phyloP scores from a whole-genome alignment of 1,140 invertebrate species.

The Drosophila sucinea region DNA sequence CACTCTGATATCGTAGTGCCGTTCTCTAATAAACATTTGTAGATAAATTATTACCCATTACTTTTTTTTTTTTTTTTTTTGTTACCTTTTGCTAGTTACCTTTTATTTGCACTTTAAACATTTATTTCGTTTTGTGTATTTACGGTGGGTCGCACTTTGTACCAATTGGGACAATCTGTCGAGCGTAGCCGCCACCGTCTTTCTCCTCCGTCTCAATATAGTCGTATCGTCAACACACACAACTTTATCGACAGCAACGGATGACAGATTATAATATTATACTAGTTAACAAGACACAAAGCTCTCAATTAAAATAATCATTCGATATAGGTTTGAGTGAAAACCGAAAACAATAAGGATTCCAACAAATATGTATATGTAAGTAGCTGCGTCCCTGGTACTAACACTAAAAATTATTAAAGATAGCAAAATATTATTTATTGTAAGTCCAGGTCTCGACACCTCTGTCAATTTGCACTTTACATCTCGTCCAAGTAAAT shows the following conservation, averaged over 20 bases:
- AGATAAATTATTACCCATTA: constrained; percentile 37
- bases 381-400: too few species aligned
- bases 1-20: constrained; percentile 48
- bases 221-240: neutral
- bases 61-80: neutral
- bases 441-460: too few species aligned
- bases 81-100: constrained; percentile 8
- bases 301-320: neutral
- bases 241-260: neutral
- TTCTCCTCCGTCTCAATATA: neutral
- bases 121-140: constrained; percentile 18
- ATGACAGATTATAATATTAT: constrained; percentile 7
- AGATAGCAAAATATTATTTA: too few species aligned
- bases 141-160: constrained; percentile 54
- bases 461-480: too few species aligned
- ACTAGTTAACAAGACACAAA: constrained; percentile 1
- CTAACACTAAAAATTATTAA: too few species aligned
- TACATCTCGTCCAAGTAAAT: too few species aligned
- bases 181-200: constrained; percentile 4
- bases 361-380: too few species aligned
- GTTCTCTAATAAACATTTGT: constrained; percentile 44
- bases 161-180: constrained; percentile 38
- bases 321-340: too few species aligned
- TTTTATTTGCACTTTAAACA: constrained; percentile 56
- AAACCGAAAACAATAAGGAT: too few species aligned